Evolutionary conservation across 2,113 vertebrate species (phyloP), one percentile per base, ranked within the genome.

Genomic region (Chaetops frenatus): DNA sequence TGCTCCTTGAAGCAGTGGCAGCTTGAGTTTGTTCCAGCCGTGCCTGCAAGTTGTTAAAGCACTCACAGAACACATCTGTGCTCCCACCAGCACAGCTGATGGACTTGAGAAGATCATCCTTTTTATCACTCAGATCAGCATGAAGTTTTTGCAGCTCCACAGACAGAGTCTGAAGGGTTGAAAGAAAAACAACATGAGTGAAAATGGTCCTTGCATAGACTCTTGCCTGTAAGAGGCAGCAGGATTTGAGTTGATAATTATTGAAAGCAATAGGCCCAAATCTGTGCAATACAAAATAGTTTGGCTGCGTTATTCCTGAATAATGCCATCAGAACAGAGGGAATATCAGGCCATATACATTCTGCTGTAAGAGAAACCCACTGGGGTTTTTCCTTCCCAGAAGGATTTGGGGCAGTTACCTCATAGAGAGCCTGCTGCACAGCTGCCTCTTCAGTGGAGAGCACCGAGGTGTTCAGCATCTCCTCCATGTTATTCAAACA

Each of bases 401-500:
- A 31, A 28, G 35, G 31, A 25, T 50, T 81, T 73, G 53, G 51
- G 48, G 15, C 12, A 21, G 76, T 71, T 96, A 99, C 99, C 98
- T 99, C 98, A 5, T 76, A 97, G 69, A 97, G 96, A n/a, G 66
- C 93, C 57, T 98, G 98, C 77, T 97, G 98, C 47, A 88, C 17
- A 1, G 96, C 90, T 3, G 92, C 53, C 33, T 98, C 98, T 57
- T 98, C 98, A 0, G 90, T 81, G 20, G 97, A 88, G 38, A 91
- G 73, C 33, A 87, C 90, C 1, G 97, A 96, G 14, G 97, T 97
- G 74, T 95, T 96, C 24, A 98, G 96, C 96, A 98, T 97, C 92
- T 97, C 94, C 73, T 96, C 97, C 80, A 98, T 95, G 4, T 98
- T 97, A 51, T 97, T 96, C 54, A 99, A 98, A 48, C 97, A 98